A percentile compares a stretch with the other conserved stretches of the same genome.
phyloP scores from a whole-genome alignment of 2,113 vertebrate species.

The Alligator sinensis region DNA sequence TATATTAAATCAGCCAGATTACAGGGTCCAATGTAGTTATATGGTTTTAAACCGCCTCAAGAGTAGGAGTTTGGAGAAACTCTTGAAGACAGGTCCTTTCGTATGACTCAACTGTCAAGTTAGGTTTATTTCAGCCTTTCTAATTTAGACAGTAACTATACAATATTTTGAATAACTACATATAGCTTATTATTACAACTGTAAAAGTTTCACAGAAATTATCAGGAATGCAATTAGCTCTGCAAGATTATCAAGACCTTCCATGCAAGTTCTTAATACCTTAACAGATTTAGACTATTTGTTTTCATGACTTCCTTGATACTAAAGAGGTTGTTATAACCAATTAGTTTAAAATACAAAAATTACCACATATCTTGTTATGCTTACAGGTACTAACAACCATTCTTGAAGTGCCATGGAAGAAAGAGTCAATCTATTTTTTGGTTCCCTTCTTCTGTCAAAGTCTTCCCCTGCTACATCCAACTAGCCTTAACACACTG shows the following conservation, averaged over 20 bases:
- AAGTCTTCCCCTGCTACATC: fast-evolving
- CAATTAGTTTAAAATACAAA: neutral
- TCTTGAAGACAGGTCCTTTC: neutral
- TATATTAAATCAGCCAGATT: neutral
- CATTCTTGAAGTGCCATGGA: neutral
- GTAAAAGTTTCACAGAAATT: neutral
- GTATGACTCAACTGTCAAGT: neutral
- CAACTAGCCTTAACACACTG: neutral
- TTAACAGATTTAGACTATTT: too few relatives aligned
- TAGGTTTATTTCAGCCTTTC: neutral
- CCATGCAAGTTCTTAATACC: too few relatives aligned
- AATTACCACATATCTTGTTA: neutral
- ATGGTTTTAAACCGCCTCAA: neutral
- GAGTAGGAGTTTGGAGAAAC: neutral
- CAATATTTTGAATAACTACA: neutral
- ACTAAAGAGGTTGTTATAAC: too few relatives aligned
- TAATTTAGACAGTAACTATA: neutral
- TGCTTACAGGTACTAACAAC: neutral
- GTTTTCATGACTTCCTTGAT: too few relatives aligned
- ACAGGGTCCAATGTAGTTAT: neutral
- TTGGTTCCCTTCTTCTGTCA: neutral
- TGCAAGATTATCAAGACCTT: too few relatives aligned
- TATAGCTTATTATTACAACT: neutral
- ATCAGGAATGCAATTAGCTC: neutral
- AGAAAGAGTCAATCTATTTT: neutral